Conservation (phyloP, 2,113 vertebrate genomes). For the Callospermophilus lateralis region DNA sequence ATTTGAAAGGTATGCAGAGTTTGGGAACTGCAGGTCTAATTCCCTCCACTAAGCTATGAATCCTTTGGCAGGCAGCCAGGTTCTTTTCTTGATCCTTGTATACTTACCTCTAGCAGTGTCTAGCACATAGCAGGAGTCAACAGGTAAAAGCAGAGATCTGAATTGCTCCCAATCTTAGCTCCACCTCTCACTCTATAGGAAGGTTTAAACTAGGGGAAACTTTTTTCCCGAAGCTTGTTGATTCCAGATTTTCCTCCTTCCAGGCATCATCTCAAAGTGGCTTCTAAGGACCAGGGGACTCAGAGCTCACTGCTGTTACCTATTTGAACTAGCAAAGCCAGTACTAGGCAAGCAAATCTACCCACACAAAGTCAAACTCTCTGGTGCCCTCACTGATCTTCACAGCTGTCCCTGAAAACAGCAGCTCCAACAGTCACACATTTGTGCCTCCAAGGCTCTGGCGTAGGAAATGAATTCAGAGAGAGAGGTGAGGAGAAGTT, state of each 20-base stretch:
- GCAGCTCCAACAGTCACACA: not conserved
- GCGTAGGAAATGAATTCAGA: not conserved
- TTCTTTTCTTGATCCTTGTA: not conserved
- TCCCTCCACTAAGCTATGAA: not conserved
- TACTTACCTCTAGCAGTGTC: not conserved
- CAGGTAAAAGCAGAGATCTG: not conserved
- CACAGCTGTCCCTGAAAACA: conserved; percentile 11
- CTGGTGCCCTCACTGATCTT: not conserved
- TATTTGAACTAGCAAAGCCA: not conserved
- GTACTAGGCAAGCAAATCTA: not conserved
- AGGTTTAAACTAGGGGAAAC: not conserved
- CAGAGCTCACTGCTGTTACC: not conserved
- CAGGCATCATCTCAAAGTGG: not conserved
- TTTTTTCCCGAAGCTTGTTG: not conserved
- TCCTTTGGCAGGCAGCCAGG: not conserved
- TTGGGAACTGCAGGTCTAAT: not conserved
- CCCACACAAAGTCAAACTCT: conserved; percentile 15
- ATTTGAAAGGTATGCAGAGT: not conserved
- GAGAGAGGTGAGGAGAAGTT: not conserved
- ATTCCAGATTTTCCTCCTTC: not conserved
- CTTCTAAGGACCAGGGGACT: not conserved
- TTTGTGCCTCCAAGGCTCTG: conserved; percentile 46
- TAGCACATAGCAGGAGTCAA: not conserved
- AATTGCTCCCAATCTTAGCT: not conserved
- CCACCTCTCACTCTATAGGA: not conserved